Percentiles rank a stretch among this genome's conserved stretches.
These are phyloP conservation scores for Maconellicoccus hirsutus DNA, from an alignment of 1,140 invertebrate genomes.

Conservation along the genomic window DNA sequence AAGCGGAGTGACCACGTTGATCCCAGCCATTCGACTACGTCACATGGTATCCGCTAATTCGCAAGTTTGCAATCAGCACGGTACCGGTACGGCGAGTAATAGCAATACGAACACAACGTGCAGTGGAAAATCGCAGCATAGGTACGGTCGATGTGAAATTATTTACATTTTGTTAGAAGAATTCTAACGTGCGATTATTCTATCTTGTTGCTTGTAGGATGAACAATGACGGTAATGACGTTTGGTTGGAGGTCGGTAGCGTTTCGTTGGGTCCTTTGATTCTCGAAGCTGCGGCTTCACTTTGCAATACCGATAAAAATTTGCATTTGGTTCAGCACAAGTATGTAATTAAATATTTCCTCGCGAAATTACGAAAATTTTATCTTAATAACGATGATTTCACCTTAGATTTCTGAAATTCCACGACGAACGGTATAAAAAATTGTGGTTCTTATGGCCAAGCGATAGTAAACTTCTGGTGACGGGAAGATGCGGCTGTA, in stretches of 20 bases:
- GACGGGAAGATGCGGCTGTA: constrained; percentile 78
- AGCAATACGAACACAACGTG: constrained; percentile 48
- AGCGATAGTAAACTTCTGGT: constrained; percentile 41
- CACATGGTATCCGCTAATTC: constrained; percentile 51
- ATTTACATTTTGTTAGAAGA: neutral
- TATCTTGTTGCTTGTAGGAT: constrained; percentile 20
- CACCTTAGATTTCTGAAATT: constrained; percentile 58
- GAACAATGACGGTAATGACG: constrained; percentile 42
- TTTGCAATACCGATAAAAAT: constrained; percentile 59
- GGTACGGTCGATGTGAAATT: constrained; percentile 18
- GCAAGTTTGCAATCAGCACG: constrained; percentile 28
- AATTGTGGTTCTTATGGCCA: constrained; percentile 91
- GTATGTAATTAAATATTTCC: constrained; percentile 35
- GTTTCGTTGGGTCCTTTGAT: constrained; percentile 77
- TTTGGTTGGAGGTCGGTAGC: constrained; percentile 90
- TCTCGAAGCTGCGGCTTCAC: constrained; percentile 80
- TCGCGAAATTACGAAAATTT: too few relatives aligned
- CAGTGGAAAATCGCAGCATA: constrained; percentile 39
- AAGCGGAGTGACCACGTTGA: constrained; percentile 73
- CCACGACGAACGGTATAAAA: constrained; percentile 77
- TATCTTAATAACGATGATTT: too few relatives aligned
- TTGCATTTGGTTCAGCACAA: constrained; percentile 66
- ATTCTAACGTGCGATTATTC: neutral
- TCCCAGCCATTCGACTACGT: constrained; percentile 62
- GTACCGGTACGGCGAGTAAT: constrained; percentile 26